phyloP scores from a whole-genome alignment of 2,888 invertebrate genomes.

The Spisula solida region DNA sequence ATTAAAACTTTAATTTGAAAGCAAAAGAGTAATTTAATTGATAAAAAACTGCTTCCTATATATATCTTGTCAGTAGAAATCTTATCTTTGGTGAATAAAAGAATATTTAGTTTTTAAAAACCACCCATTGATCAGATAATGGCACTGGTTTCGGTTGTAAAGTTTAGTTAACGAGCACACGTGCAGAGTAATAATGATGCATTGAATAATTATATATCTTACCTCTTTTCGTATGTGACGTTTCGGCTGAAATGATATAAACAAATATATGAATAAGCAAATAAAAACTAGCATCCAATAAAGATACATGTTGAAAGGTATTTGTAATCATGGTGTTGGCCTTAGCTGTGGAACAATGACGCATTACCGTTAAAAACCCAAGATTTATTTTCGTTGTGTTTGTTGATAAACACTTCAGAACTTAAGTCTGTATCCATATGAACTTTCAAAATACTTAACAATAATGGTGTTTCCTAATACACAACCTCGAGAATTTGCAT shows the following conservation, averaged over 20 bases:
- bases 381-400: too few relatives aligned
- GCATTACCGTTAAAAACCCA: too few relatives aligned
- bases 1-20: too few relatives aligned
- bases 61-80: background rate
- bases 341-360: too few relatives aligned
- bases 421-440: too few relatives aligned
- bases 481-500: too few relatives aligned
- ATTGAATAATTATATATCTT: background rate
- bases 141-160: background rate
- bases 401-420: too few relatives aligned
- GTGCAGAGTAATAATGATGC: background rate
- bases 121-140: background rate
- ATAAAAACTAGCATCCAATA: too few relatives aligned
- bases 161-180: background rate
- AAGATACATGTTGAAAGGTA: too few relatives aligned
- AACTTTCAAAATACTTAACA: too few relatives aligned
- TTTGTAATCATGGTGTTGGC: too few relatives aligned
- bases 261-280: background rate
- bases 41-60: background rate
- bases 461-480: too few relatives aligned
- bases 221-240: conserved; percentile 46
- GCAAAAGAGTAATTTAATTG: background rate
- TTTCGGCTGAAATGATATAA: conserved; percentile 35
- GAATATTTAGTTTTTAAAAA: background rate
- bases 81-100: background rate